Conservation (phyloP, 1,140 invertebrate genomes). For the Euglossa dilemma region DNA sequence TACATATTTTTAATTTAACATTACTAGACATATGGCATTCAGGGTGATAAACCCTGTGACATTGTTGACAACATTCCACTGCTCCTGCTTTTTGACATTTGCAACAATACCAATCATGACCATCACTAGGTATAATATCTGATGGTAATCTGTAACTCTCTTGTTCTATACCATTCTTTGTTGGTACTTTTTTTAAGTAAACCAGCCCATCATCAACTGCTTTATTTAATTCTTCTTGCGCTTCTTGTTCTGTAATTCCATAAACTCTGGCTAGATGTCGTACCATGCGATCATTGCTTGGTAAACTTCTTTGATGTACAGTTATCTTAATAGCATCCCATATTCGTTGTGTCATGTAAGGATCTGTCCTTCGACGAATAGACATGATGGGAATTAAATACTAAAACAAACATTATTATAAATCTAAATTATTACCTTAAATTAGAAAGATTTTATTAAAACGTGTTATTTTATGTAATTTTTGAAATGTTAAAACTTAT, state of each 20-base stretch:
- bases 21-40: conserved; percentile 69
- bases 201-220: conserved; percentile 76
- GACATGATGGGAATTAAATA: conserved; percentile 65
- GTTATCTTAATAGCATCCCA: conserved; percentile 79
- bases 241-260: conserved; percentile 73
- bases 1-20: conserved; percentile 70
- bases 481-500: not conserved
- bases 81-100: conserved; percentile 76
- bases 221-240: conserved; percentile 75
- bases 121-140: conserved; percentile 64
- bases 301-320: conserved; percentile 77
- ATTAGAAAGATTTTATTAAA: not conserved
- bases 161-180: conserved; percentile 75
- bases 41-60: conserved; percentile 75
- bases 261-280: conserved; percentile 77
- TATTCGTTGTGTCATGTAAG: conserved; percentile 75
- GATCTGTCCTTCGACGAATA: conserved; percentile 74
- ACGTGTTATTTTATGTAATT: not conserved
- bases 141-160: conserved; percentile 73
- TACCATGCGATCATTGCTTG: conserved; percentile 76
- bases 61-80: conserved; percentile 76
- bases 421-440: not conserved
- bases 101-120: conserved; percentile 78
- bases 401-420: conserved; percentile 28
- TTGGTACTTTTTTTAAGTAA: conserved; percentile 74